Evolutionary conservation across 2,797 vertebrate genomes (phyloP).

Genomic region (Lacerta agilis): DNA sequence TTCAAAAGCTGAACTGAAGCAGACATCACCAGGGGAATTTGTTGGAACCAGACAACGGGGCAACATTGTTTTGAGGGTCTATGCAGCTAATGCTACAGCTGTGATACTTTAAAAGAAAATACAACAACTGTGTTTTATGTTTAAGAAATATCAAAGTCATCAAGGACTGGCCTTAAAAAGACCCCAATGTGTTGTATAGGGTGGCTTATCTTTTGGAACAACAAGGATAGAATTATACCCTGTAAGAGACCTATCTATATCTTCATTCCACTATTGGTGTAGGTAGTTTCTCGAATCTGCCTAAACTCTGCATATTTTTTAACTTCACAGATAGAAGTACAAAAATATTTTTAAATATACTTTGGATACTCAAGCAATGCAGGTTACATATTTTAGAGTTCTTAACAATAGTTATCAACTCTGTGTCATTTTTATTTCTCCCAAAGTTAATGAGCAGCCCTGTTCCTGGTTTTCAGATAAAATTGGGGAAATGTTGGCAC

Average conservation of each 20-base stretch:
- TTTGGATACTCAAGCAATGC: not conserved
- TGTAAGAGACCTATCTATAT: not conserved
- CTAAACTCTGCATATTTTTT: not conserved
- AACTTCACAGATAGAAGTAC: not conserved
- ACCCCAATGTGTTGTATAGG: not conserved
- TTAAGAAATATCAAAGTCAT: not conserved
- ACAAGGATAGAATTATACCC: not conserved
- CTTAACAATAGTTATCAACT: not conserved
- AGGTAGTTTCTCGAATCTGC: not conserved
- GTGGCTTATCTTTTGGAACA: not conserved
- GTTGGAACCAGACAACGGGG: not conserved
- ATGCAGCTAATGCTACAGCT: no score
- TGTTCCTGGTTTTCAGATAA: conserved; percentile 7
- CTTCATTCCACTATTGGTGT: not conserved
- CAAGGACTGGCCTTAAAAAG: not conserved
- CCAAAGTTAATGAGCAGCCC: conserved; percentile 7
- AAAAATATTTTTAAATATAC: not conserved
- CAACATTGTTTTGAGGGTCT: not conserved
- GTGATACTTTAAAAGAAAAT: not conserved
- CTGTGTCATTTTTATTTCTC: not conserved
- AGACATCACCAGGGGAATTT: not conserved
- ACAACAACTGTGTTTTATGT: not conserved
- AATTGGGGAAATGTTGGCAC: not conserved
- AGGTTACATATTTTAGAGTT: not conserved
- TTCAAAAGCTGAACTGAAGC: not conserved